Evolutionary conservation across 2,888 invertebrate genomes (phyloP).

Genomic region (Xestoiulus laeticollis): DNA sequence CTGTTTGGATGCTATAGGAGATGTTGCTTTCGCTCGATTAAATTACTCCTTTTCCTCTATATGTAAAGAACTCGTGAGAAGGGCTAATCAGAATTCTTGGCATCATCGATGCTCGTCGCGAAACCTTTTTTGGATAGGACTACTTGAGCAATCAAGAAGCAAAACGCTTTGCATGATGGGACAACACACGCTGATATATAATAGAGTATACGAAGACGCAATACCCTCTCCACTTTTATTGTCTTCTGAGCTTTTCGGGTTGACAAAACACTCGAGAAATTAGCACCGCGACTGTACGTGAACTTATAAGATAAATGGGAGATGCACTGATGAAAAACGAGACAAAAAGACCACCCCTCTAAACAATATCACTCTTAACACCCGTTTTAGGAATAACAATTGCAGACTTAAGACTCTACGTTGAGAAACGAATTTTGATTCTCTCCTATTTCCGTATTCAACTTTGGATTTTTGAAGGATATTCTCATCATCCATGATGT

Average conservation of each 20-base stretch:
- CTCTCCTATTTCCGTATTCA: background rate
- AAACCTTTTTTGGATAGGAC: background rate
- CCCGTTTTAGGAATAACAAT: slow-evolving; percentile 34
- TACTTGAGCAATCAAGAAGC: slow-evolving; percentile 27
- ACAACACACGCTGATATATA: background rate
- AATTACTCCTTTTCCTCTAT: background rate
- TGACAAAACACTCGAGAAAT: slow-evolving; percentile 29
- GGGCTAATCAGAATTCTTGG: slow-evolving; percentile 7
- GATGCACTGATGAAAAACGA: slow-evolving; percentile 13
- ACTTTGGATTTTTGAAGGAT: background rate
- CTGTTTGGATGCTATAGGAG: background rate
- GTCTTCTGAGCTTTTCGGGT: slow-evolving; percentile 3
- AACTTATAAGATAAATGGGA: background rate
- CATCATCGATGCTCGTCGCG: background rate
- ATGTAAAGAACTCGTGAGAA: background rate
- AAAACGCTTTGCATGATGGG: slow-evolving; percentile 28
- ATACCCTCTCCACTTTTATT: slow-evolving; percentile 33
- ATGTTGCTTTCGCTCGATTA: background rate
- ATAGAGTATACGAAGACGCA: background rate
- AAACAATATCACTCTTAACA: slow-evolving; percentile 20
- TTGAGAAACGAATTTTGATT: background rate
- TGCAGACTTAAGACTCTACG: background rate
- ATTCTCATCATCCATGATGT: background rate
- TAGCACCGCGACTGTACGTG: slow-evolving; percentile 28
- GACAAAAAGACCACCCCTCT: slow-evolving; percentile 30